Base-by-base conservation (phyloP, 2,888 invertebrate genomes). In the Epistrophella euchroma region DNA sequence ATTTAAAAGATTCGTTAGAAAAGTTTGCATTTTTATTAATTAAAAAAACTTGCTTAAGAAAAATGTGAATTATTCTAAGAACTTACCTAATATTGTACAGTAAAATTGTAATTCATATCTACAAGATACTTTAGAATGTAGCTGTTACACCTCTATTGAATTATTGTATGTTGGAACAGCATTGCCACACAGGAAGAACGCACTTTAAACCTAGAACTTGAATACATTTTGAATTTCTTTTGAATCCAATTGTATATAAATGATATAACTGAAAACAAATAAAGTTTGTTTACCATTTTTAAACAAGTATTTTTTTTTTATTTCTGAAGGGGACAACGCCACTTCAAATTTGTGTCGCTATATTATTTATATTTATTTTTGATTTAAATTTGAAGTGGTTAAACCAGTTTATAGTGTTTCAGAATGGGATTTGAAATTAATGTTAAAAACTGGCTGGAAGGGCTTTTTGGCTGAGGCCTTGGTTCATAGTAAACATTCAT, bases 221-320 rank as follows among this genome's bases (percentile, higher is more conserved):
- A 64, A 75, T 75, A 80, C 80, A 80, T 56, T 75, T 80, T 66
- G 66, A 80, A 79, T 75, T 66, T 66, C 50, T 84, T 80, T 73
- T 80, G 43, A 72, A 79, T 79, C 75, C 60, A 76, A 56, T 80
- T 84, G 80, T 84, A 84, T 84, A 84, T 72, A 79, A 52, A 75
- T 84, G 75, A 80, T 80, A 80, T 84, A 80, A 80, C 84, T 84
- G 80, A 84, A 84, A 81, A 68, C 85, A 85, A 81, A 81, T 81
- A 85, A 85, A 85, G 85, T 85, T 85, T 85, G 85, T 81, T 85
- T 85, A 85, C 76, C 77, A 85, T 81, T 85, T 85, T 81, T 81
- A 85, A 81, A 60, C 17, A 70, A 22, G 17, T 22, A 2, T 25
- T 10, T 28, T 43, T 25, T n/a, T 52, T 52, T 52, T 2, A 25